Base-by-base conservation (phyloP, 2,797 vertebrate species). In the Enteromius radiatus region DNA sequence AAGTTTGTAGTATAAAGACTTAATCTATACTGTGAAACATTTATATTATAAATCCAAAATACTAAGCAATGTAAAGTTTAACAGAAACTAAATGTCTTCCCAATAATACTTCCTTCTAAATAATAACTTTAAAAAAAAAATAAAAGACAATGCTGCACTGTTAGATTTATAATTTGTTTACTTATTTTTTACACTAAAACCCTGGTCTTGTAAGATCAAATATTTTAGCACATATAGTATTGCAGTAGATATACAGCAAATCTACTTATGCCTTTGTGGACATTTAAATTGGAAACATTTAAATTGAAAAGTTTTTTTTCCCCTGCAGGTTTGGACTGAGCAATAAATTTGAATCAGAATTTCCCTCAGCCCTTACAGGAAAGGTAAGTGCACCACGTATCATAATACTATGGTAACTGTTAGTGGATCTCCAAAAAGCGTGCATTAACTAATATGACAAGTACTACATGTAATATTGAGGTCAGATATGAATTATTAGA, bases 341-440 rank as follows among this genome's bases (percentile, higher is more conserved):
- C 93, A 99, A 99, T 95, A 99, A 98, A 95, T 99, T 99, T 90
- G 97, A 99, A 94, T 96, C 97, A 63, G 98, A 99, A 92, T 99
- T 99, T 90, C 98, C 98, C 82, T 99, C 98, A 84, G 97, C 97
- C 67, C 96, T 99, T 90, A 99, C 98, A 88, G 98, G 98, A 94
- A 99, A 99, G 95, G 98, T 98, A 87, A 95, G 95, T 56, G 17
- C 26, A 8, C 38, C 12, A 43, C 43, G 10, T 3, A 14, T 43
- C 10, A 43, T 43, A 43, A 43, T 43, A 43, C 43, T 43, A 43
- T 0, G 5, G n/a, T 1, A 70, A 47, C 8, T 70, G 19, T 28
- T 52, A 19, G 68, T 31, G 12, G 12, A 73, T 47, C 17, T 21
- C 4, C 2, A 71, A 49, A 68, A 14, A 11, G 69, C 28, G 15